These are phyloP conservation scores for Spodoptera frugiperda DNA, from an alignment of 1,140 invertebrate genomes.

Conservation along the genomic window DNA sequence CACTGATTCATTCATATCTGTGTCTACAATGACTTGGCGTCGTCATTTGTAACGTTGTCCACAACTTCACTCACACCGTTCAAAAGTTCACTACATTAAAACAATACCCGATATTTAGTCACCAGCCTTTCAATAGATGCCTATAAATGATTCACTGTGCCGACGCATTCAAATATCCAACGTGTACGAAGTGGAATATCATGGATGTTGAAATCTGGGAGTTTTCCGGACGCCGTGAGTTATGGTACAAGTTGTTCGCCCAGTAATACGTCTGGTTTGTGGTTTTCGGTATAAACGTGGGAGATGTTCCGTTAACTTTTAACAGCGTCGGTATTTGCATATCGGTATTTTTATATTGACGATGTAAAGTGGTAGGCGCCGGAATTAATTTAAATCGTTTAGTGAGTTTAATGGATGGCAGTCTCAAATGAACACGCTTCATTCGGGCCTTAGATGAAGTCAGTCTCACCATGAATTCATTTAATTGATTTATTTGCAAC, in stretches of 20 bases:
- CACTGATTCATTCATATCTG: neutral
- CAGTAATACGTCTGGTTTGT: conserved; percentile 6
- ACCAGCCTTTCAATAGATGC: neutral
- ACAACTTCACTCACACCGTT: neutral
- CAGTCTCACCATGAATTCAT: too few species aligned
- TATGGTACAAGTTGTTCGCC: conserved; percentile 25
- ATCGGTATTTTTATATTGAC: conserved; percentile 14
- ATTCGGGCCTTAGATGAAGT: neutral
- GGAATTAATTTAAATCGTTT: neutral
- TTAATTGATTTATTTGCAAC: too few species aligned
- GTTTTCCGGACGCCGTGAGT: conserved; percentile 16
- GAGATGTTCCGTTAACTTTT: conserved; percentile 34
- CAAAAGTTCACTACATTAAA: neutral
- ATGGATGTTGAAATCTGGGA: conserved; percentile 22
- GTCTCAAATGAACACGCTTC: neutral
- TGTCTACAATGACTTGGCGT: neutral
- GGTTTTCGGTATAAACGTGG: conserved; percentile 6
- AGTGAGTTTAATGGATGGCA: conserved; percentile 1
- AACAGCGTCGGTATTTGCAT: conserved; percentile 15
- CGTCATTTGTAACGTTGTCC: neutral
- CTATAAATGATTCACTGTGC: conserved; percentile 11
- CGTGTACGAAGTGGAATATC: conserved; percentile 11
- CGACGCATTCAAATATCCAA: conserved; percentile 19
- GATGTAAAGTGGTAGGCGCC: conserved; percentile 11
- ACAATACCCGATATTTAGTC: conserved; percentile 25